Evolutionary conservation across 2,113 vertebrate genomes (phyloP).

Genomic region (Coreoperca whiteheadi): DNA sequence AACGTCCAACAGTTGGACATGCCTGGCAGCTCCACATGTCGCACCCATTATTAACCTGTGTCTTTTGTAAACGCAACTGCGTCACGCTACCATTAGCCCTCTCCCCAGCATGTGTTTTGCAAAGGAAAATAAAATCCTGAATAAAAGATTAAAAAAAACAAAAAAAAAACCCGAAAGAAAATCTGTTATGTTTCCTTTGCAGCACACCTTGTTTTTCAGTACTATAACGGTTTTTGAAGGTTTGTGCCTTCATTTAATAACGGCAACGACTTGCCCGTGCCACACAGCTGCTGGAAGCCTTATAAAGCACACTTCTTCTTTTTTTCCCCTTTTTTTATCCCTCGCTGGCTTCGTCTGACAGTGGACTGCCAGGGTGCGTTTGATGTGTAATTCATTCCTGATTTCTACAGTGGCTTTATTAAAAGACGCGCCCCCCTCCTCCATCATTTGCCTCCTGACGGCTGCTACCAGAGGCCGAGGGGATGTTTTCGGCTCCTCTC

Average conservation of each 20-base stretch:
- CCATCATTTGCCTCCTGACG: constrained; percentile 31
- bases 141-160: background rate
- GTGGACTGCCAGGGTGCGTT: constrained; percentile 55
- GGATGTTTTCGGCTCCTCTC: constrained; percentile 48
- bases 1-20: too few relatives aligned
- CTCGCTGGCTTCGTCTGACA: constrained; percentile 63
- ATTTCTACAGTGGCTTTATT: constrained; percentile 77
- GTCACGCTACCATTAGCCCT: too few relatives aligned
- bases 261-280: constrained; percentile 20
- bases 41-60: background rate
- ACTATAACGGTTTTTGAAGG: background rate
- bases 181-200: background rate
- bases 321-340: too few relatives aligned
- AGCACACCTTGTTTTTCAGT: background rate
- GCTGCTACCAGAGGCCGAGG: constrained; percentile 48
- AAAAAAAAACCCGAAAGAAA: too few relatives aligned
- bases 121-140: background rate
- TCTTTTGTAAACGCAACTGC: background rate
- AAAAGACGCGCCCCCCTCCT: constrained; percentile 63
- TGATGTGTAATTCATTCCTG: constrained; percentile 74
- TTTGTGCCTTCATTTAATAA: background rate
- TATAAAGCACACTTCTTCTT: constrained; percentile 64
- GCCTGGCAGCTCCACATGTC: background rate
- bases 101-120: background rate
- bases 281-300: constrained; percentile 47